Percentiles rank a stretch among this genome's conserved stretches.
Evolutionary conservation across 1,140 invertebrate genomes (phyloP).

Genomic region (Zaprionus nigranus): DNA sequence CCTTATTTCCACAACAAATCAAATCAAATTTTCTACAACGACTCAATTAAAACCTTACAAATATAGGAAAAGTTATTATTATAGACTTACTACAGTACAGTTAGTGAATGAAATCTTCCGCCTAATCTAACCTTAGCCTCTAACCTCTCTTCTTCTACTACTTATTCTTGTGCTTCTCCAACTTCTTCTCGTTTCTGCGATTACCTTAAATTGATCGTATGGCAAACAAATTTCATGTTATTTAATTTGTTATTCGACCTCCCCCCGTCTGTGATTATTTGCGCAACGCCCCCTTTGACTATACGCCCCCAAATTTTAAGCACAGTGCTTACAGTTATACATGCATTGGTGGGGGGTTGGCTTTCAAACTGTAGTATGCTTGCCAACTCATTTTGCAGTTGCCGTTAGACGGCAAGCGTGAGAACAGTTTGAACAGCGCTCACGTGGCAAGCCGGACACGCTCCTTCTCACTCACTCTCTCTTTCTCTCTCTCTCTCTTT

Average conservation of each 20-base stretch:
- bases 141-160: neutral
- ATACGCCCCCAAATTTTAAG: neutral
- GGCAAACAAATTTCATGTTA: neutral
- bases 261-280: neutral
- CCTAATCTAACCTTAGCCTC: too few species aligned
- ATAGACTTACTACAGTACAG: too few species aligned
- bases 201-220: neutral
- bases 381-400: slow-evolving; percentile 46
- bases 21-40: too few species aligned
- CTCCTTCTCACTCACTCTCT: neutral
- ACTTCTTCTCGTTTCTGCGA: neutral
- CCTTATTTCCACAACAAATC: too few species aligned
- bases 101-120: too few species aligned
- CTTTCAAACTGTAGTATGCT: slow-evolving; percentile 28
- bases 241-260: neutral
- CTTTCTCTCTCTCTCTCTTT: neutral
- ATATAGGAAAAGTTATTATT: too few species aligned
- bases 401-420: slow-evolving; percentile 20
- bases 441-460: slow-evolving; percentile 50
- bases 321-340: neutral
- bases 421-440: slow-evolving; percentile 42
- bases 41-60: too few species aligned
- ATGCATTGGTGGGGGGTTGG: neutral
- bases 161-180: neutral
- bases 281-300: neutral